Evolutionary conservation across 2,113 vertebrate genomes (phyloP), one percentile per base, ranked within the genome.

Genomic region (Hepsetus odoe): DNA sequence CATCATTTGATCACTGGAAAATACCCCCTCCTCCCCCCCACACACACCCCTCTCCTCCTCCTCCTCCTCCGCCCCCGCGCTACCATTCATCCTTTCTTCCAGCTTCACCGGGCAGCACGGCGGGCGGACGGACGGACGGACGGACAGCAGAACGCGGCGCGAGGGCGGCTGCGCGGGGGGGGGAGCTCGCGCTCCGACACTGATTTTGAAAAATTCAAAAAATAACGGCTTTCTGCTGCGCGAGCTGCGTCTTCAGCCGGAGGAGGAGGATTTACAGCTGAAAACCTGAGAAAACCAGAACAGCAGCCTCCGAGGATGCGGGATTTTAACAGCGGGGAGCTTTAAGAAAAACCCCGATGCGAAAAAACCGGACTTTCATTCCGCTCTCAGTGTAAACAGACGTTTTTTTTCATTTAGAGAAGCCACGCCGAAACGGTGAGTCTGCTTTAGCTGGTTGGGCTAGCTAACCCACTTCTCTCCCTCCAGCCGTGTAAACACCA

Each of bases 1-100:
- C n/a, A n/a, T n/a, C n/a, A n/a, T n/a, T n/a, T n/a, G n/a, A n/a
- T n/a, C n/a, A n/a, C n/a, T n/a, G n/a, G n/a, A n/a, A n/a, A n/a
- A n/a, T n/a, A n/a, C n/a, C n/a, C n/a, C n/a, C n/a, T n/a, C n/a
- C n/a, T n/a, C n/a, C n/a, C n/a, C n/a, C n/a, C n/a, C n/a, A n/a
- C n/a, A n/a, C n/a, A n/a, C n/a, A n/a, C n/a, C n/a, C n/a, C n/a
- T n/a, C 42, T 24, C 42, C 26, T 11, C 18, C 59, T 32, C 74
- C 22, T 30, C 65, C 65, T 46, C 76, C 67, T 40, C 55, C 76
- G 46, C 67, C 55, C 33, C 55, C 55, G 53, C 33, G 33, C 68
- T 61, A 53, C 35, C 82, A 83, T 79, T 83, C 81, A 80, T 77
- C 80, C 82, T 80, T 76, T 77, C 64, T 66, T 80, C 78, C 40